Percentiles rank a stretch among this genome's conserved stretches.
Conservation (phyloP, 2,113 vertebrate genomes). For the Ochotona princeps region DNA sequence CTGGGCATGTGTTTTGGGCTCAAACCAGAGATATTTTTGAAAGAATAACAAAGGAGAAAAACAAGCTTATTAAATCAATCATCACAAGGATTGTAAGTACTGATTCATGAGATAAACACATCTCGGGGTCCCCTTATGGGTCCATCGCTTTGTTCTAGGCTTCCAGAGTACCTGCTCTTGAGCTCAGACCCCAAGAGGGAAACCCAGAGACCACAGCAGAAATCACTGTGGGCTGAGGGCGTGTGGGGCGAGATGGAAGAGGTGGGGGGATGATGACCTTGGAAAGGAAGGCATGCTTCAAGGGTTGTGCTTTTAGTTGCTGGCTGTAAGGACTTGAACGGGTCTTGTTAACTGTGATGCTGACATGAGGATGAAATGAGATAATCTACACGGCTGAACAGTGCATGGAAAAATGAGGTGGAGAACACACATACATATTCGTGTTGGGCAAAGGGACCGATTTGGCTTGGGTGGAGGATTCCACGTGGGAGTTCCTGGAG, state of each 20-base stretch:
- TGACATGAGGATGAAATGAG: constrained; percentile 43
- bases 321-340: neutral
- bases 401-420: neutral
- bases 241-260: neutral
- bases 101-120: constrained; percentile 7
- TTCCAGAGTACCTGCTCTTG: neutral
- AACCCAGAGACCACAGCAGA: neutral
- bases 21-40: constrained; percentile 21
- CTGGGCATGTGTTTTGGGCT: neutral
- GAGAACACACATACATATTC: neutral
- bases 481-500: neutral
- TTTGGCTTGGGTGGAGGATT: neutral
- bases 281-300: neutral
- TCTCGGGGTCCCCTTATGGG: neutral
- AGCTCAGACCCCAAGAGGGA: neutral
- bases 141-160: neutral
- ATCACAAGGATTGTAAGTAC: neutral
- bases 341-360: neutral
- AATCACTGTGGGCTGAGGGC: neutral
- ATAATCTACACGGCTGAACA: neutral
- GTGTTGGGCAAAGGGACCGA: neutral
- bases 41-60: constrained; percentile 49
- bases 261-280: neutral
- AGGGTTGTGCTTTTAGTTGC: constrained; percentile 28
- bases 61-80: neutral